Percentiles rank a stretch among this genome's conserved stretches.
Conservation (phyloP, 2,797 vertebrate species). For the Tenualosa ilisha region DNA sequence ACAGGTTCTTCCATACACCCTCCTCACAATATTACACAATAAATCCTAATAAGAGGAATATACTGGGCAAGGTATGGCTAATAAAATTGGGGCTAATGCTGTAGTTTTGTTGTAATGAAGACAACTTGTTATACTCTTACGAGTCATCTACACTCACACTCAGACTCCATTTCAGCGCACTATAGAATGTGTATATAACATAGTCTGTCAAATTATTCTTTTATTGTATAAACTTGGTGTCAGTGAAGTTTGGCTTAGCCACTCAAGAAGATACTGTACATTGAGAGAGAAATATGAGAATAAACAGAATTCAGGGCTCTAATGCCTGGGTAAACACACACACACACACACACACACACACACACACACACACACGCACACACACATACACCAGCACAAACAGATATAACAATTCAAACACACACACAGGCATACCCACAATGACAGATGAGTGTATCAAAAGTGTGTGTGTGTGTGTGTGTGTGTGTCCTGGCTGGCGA, state of each 20-base stretch:
- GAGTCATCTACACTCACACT: no score
- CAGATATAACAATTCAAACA: neutral
- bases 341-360: neutral
- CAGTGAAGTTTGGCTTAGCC: neutral
- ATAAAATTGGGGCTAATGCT: no score
- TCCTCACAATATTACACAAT: neutral
- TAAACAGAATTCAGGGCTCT: neutral
- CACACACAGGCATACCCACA: neutral
- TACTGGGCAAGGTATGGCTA: neutral
- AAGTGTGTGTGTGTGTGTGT: neutral
- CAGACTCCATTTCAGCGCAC: neutral
- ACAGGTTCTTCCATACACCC: neutral
- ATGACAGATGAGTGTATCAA: slow-evolving; percentile 12
- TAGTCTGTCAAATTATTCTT: neutral
- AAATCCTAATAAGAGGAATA: neutral
- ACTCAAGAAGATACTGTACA: neutral
- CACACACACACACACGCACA: neutral
- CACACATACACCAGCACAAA: neutral
- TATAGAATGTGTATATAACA: neutral
- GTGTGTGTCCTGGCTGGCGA: slow-evolving; percentile 60
- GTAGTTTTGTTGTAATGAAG: no score
- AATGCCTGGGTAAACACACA: neutral
- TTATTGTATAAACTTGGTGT: neutral
- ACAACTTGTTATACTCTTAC: no score
- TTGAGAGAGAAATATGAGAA: neutral